Base-by-base conservation (phyloP, 2,797 vertebrate species). In the Phataginus tetradactyla region DNA sequence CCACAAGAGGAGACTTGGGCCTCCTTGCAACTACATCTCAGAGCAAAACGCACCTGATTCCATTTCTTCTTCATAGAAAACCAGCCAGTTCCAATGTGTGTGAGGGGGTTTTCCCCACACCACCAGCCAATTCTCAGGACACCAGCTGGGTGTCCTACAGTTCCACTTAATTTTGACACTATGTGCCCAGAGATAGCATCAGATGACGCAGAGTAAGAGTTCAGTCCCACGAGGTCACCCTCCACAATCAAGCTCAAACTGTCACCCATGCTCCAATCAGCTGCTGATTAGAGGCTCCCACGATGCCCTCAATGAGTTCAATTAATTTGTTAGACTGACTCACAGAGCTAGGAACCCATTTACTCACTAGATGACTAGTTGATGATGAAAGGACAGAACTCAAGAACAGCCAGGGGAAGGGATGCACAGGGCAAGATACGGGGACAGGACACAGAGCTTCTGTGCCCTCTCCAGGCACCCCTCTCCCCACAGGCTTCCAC, bases 1-100 rank as follows among this genome's bases (percentile, higher is more conserved):
- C 34, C 45, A 57, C 42, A 27, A 7, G 7, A 55, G 37, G 37
- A 4, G 8, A 32, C 15, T 29, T 23, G 13, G 59, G 34, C 5
- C 51, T 21, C 72, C 49, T 27, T 0, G 0, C 8, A 23, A 7
- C 3, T 20, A 2, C 37, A 21, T 63, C 72, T 81, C 86, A 89
- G 23, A 45, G 13, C 8, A 71, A 1, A 0, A 0, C 13, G 45
- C 3, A 2, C 32, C 57, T 51, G 4, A 79, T 25, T 85, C 10
- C 29, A 3, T 53, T 45, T 64, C 45, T n/a, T 20, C 37, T 79
- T n/a, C 21, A 10, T 29, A 83, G 59, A 86, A 95, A 96, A 45
- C 42, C 7, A 25, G 12, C 66, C 51, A 25, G 29, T 57, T 71
- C 51, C 27, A 57, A 42, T 0, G 0, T 69, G 42, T 12, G n/a